phyloP scores from a whole-genome alignment of 2,113 vertebrate species.

The Phycodurus eques region DNA sequence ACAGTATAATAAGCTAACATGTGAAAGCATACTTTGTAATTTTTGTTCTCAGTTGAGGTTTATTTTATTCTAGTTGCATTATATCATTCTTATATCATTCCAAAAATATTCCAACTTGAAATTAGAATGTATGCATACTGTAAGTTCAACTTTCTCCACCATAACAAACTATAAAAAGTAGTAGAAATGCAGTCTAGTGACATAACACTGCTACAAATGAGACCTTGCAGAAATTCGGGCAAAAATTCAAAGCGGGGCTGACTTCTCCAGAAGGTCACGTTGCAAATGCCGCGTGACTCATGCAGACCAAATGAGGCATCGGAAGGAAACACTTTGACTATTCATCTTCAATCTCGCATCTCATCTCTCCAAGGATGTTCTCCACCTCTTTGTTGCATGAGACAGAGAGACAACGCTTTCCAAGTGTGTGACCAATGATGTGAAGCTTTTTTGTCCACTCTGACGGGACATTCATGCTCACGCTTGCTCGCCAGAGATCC shows the following conservation, averaged over 20 bases:
- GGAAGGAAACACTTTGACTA: constrained; percentile 57
- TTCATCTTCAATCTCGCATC: constrained; percentile 61
- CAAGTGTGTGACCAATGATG: neutral
- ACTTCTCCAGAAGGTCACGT: constrained; percentile 62
- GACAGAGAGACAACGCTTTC: constrained; percentile 40
- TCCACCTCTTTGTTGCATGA: constrained; percentile 55
- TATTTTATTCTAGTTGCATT: too few relatives aligned
- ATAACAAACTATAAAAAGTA: neutral
- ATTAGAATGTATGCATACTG: too few relatives aligned
- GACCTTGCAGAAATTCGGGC: constrained; percentile 45
- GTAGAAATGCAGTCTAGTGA: neutral
- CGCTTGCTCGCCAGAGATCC: neutral
- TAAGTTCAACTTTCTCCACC: neutral
- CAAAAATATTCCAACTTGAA: too few relatives aligned
- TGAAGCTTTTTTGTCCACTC: constrained; percentile 3
- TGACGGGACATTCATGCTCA: neutral
- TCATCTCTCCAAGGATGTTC: constrained; percentile 61
- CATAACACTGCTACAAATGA: constrained; percentile 35
- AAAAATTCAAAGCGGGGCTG: constrained; percentile 48
- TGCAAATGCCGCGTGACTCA: constrained; percentile 58
- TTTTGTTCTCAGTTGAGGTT: too few relatives aligned
- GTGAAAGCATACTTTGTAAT: too few relatives aligned
- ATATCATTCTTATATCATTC: too few relatives aligned
- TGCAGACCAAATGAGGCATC: constrained; percentile 69
- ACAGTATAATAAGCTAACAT: too few relatives aligned